Conservation (phyloP, 2,113 vertebrate species). For the Macroglossus sobrinus region DNA sequence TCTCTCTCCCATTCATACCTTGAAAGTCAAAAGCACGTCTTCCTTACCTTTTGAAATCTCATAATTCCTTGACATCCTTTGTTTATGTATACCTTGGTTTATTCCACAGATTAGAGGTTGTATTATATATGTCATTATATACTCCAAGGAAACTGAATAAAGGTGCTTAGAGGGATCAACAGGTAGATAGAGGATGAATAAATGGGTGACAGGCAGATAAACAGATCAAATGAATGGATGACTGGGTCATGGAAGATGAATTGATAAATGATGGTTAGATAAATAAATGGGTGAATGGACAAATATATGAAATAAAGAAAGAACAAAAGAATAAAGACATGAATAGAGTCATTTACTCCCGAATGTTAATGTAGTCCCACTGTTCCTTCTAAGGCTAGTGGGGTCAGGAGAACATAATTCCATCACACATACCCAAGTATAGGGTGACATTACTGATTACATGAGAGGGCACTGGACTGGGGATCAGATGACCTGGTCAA, state of each 20-base stretch:
- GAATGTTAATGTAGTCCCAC: not conserved
- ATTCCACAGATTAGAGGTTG: not conserved
- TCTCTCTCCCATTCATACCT: not conserved
- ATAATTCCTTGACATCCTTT: not conserved
- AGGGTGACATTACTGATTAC: not conserved
- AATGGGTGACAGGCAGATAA: not conserved
- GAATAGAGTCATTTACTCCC: not conserved
- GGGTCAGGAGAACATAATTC: not conserved
- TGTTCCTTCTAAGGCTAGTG: not conserved
- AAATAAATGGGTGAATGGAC: not conserved
- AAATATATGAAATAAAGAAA: not conserved
- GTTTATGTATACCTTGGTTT: not conserved
- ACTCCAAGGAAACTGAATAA: not conserved
- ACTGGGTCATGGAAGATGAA: not conserved
- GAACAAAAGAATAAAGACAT: not conserved
- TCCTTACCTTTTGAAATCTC: not conserved
- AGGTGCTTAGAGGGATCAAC: not conserved
- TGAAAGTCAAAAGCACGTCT: not conserved
- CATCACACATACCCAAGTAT: not conserved
- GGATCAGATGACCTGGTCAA: not conserved
- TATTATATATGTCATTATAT: not conserved
- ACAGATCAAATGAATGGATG: not conserved
- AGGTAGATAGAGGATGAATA: not conserved
- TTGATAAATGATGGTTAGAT: not conserved
- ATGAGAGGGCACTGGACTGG: not conserved